A percentile compares a stretch with the other conserved stretches of the same genome.
phyloP scores from a whole-genome alignment of 2,113 vertebrate genomes.

The Calonectris borealis region DNA sequence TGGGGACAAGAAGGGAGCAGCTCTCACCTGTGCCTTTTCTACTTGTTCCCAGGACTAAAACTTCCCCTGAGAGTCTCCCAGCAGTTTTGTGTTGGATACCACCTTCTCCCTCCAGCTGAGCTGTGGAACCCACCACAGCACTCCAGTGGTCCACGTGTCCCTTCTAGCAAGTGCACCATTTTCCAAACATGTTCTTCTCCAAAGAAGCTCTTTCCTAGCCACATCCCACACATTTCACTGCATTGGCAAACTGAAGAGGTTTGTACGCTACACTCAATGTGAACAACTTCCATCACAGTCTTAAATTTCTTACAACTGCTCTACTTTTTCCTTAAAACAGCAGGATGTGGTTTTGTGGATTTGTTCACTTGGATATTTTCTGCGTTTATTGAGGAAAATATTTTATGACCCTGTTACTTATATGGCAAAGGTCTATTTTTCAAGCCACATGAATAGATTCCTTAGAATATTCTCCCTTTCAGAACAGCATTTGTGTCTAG shows the following conservation, averaged over 20 bases:
- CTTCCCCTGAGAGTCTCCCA: not conserved
- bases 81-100: not conserved
- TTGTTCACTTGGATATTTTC: not conserved
- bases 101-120: not conserved
- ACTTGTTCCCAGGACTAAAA: not conserved
- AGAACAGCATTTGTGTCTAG: rapidly evolving
- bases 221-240: not conserved
- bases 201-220: not conserved
- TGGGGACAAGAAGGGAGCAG: not conserved
- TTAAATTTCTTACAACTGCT: not conserved
- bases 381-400: not conserved
- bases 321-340: not conserved
- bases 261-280: rapidly evolving
- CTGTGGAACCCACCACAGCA: not conserved
- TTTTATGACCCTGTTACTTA: not conserved
- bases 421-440: not conserved
- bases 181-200: not conserved
- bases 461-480: not conserved
- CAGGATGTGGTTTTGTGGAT: not conserved
- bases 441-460: not conserved
- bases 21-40: not conserved
- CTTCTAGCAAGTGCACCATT: not conserved
- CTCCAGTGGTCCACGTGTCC: rapidly evolving
- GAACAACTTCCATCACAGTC: not conserved
- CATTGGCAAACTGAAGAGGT: not conserved